Conservation (phyloP, 2,113 vertebrate species). For the Xiphorhynchus elegans region DNA sequence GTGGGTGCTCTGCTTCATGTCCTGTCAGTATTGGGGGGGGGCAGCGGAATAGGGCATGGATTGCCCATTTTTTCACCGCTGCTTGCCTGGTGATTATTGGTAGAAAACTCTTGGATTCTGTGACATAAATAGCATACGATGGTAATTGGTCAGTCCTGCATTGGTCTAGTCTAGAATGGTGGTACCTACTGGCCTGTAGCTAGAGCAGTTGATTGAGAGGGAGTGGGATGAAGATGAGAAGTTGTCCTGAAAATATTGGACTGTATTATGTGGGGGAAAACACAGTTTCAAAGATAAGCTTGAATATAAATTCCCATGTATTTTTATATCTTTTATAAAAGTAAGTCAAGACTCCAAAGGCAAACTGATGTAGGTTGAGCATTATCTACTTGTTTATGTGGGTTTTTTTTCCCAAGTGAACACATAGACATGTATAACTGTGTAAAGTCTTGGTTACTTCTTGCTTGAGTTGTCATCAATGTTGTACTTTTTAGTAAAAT, state of each 20-base stretch:
- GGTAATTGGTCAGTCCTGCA: neutral
- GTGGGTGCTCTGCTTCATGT: neutral
- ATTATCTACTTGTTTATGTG: neutral
- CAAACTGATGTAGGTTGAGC: neutral
- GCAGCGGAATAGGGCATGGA: neutral
- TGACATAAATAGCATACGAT: neutral
- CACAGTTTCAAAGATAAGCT: neutral
- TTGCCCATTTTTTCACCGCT: neutral
- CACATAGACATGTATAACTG: neutral
- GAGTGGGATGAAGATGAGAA: neutral
- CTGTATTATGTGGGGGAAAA: neutral
- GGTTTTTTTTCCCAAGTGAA: neutral
- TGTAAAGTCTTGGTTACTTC: neutral
- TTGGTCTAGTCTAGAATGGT: neutral
- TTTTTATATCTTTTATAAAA: neutral
- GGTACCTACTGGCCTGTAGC: neutral
- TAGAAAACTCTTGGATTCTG: neutral
- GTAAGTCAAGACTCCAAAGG: neutral
- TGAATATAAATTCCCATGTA: neutral
- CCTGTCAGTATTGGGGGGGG: neutral
- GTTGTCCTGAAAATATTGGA: neutral
- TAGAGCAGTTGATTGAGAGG: neutral
- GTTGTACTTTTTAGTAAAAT: neutral
- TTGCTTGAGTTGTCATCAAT: neutral
- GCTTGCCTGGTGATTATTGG: neutral